These are phyloP conservation scores for Notolepis coatsorum DNA, from an alignment of 2,797 vertebrate species.

Conservation along the genomic window DNA sequence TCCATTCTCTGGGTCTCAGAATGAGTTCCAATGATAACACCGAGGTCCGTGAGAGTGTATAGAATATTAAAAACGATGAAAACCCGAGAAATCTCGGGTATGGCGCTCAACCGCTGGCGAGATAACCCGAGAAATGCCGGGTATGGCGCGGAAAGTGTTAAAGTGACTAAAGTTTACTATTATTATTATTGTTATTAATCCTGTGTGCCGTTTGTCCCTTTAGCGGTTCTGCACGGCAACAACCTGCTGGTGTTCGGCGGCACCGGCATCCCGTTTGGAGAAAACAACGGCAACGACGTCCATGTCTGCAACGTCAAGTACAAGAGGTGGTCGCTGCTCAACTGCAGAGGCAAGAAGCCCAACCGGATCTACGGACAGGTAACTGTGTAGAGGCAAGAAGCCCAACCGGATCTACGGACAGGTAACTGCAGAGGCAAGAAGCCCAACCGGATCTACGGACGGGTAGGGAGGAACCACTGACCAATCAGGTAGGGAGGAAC, in stretches of 20 bases:
- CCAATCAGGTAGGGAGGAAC: too few relatives aligned
- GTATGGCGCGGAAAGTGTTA: too few relatives aligned
- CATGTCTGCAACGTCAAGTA: constrained; percentile 98
- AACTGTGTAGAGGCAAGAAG: constrained; percentile 86
- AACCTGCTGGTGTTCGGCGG: constrained; percentile 98
- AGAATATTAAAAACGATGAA: too few relatives aligned
- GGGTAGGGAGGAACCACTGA: too few relatives aligned
- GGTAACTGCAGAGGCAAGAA: constrained; percentile 93
- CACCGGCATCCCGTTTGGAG: constrained; percentile 97
- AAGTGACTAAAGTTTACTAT: too few relatives aligned
- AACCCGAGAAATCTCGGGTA: too few relatives aligned
- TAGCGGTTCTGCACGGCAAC: constrained; percentile 96
- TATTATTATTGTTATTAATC: background rate
- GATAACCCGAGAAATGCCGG: too few relatives aligned
- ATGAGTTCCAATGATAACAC: too few relatives aligned
- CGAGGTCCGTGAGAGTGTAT: too few relatives aligned
- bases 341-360: constrained; percentile 96
- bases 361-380: constrained; percentile 98
- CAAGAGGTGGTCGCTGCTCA: constrained; percentile 96
- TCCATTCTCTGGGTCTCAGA: too few relatives aligned
- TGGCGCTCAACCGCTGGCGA: too few relatives aligned
- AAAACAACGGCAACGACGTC: constrained; percentile 97
- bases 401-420: constrained; percentile 97
- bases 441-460: constrained; percentile 96
- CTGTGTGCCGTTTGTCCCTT: constrained; percentile 5